phyloP scores from a whole-genome alignment of 2,113 vertebrate species.

The Hippocampus barbouri region DNA sequence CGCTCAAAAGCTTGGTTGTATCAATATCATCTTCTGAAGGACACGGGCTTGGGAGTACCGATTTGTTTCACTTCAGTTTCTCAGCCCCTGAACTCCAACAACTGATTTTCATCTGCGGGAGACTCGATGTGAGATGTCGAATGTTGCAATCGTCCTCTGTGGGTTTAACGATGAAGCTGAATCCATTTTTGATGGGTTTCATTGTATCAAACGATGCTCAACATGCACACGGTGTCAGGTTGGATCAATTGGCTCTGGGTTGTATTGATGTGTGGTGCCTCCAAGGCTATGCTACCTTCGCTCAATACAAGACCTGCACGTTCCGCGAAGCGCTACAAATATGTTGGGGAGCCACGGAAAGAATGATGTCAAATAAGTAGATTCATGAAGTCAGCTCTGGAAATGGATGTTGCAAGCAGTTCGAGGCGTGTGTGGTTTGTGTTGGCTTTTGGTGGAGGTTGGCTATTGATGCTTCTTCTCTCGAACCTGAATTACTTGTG shows the following conservation, averaged over 20 bases:
- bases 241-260: conserved; percentile 49
- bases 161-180: conserved; percentile 43
- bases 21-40: neutral
- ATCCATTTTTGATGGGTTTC: conserved; percentile 54
- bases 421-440: neutral
- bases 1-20: neutral
- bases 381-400: neutral
- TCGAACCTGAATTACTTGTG: neutral
- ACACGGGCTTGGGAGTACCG: neutral
- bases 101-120: neutral
- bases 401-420: neutral
- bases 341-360: neutral
- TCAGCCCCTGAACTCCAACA: conserved; percentile 12
- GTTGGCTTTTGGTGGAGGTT: neutral
- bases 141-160: conserved; percentile 19
- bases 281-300: conserved; percentile 30
- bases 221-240: conserved; percentile 41
- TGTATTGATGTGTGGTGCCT: conserved; percentile 38
- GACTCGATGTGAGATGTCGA: conserved; percentile 8
- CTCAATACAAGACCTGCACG: neutral
- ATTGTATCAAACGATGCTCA: conserved; percentile 60
- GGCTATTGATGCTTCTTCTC: neutral
- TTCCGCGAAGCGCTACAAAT: conserved; percentile 14
- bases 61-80: neutral
- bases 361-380: conserved; percentile 4